Percentiles rank a stretch among this genome's conserved stretches.
phyloP scores from a whole-genome alignment of 23 tunicate genomes.

The Trididemnum clinides region DNA sequence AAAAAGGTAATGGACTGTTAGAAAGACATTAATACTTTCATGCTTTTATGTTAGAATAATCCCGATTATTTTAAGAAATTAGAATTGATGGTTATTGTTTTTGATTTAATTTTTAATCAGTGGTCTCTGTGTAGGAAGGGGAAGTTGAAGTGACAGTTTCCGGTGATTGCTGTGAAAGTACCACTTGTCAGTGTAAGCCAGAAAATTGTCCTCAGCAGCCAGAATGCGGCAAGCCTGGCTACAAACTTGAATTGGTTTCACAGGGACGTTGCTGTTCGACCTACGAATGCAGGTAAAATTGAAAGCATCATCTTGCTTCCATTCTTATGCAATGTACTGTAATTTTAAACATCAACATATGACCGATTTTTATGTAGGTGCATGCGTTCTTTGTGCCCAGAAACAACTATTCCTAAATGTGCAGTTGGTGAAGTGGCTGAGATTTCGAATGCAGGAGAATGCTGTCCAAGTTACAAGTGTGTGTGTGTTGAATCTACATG shows the following conservation, averaged over 20 bases:
- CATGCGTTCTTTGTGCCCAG: conserved; percentile 74
- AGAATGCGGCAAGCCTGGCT: conserved; percentile 58
- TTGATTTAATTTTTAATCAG: no score
- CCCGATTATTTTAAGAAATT: no score
- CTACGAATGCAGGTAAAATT: conserved; percentile 85
- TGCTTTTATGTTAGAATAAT: no score
- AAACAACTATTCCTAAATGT: conserved; percentile 37
- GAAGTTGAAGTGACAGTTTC: conserved; percentile 53
- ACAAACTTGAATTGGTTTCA: conserved; percentile 38
- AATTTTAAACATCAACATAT: no score
- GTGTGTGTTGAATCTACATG: conserved; percentile 81
- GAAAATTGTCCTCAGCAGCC: conserved; percentile 73
- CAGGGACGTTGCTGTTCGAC: conserved; percentile 79
- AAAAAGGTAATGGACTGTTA: no score
- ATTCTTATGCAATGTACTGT: no score
- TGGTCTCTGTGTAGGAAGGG: no score
- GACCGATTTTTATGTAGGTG: conserved; percentile 65
- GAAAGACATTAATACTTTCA: no score
- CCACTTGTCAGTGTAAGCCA: conserved; percentile 79
- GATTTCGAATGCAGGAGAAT: conserved; percentile 62
- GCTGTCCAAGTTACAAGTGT: conserved; percentile 82
- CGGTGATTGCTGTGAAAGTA: conserved; percentile 69
- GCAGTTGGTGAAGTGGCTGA: conserved; percentile 56
- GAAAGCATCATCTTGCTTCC: no score
- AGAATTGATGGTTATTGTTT: no score